A percentile compares a stretch with the other conserved stretches of the same genome.
These are phyloP conservation scores for Melanocharis versteri DNA, from an alignment of 2,113 vertebrate species.

Conservation along the genomic window DNA sequence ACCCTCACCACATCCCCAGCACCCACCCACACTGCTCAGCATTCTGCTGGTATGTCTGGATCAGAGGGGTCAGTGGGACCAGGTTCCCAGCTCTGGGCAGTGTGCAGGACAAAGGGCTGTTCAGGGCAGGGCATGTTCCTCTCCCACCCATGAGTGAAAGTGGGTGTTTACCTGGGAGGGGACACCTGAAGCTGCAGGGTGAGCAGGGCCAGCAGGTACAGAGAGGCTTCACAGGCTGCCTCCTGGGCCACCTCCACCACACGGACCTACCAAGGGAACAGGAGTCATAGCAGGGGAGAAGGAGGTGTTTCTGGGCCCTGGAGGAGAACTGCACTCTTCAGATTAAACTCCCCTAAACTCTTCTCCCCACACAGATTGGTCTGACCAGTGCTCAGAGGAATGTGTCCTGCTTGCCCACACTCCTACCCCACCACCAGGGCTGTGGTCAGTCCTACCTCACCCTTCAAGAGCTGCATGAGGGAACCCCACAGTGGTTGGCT, in stretches of 20 bases:
- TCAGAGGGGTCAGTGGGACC: background rate
- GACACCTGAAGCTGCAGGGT: conserved; percentile 52
- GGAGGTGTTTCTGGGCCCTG: background rate
- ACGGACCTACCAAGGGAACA: conserved; percentile 55
- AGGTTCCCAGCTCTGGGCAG: background rate
- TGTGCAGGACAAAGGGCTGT: background rate
- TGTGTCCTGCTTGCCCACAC: background rate
- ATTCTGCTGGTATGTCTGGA: background rate
- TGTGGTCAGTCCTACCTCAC: conserved; percentile 62
- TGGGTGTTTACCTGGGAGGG: conserved; percentile 54
- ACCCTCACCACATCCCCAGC: background rate
- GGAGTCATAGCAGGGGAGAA: background rate
- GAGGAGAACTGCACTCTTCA: background rate
- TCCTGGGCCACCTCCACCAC: conserved; percentile 3
- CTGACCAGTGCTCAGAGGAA: background rate
- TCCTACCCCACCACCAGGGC: background rate
- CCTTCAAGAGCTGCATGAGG: conserved; percentile 46
- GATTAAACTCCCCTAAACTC: background rate
- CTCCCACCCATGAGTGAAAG: background rate
- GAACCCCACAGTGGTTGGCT: conserved; percentile 31
- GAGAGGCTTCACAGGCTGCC: conserved; percentile 51
- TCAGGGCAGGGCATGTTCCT: background rate
- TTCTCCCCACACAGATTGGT: background rate
- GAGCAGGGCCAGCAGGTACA: conserved; percentile 72
- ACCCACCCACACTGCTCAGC: background rate